Evolutionary conservation across 2,888 invertebrate species (phyloP).

Genomic region (Hylaea fasciaria): DNA sequence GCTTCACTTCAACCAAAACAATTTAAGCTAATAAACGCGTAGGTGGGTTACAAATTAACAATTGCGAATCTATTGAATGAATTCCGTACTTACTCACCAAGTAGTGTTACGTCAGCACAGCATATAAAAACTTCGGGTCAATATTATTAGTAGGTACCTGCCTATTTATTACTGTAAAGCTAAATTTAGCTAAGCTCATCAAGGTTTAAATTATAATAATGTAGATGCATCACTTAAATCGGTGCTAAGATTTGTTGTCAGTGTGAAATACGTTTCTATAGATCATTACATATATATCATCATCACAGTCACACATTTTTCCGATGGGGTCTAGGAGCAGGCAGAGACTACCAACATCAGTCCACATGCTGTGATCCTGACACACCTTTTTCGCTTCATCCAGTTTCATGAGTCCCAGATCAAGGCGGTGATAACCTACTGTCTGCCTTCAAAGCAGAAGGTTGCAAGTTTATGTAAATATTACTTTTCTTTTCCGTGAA

Average conservation of each 20-base stretch:
- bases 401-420: too few relatives aligned
- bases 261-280: background rate
- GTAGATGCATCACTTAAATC: conserved; percentile 22
- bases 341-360: too few relatives aligned
- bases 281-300: too few relatives aligned
- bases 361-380: too few relatives aligned
- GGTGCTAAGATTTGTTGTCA: conserved; percentile 6
- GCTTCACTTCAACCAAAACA: conserved; percentile 15
- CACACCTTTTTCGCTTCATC: too few relatives aligned
- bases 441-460: too few relatives aligned
- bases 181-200: conserved; percentile 17
- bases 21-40: conserved; percentile 26
- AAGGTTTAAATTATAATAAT: conserved; percentile 10
- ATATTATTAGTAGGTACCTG: conserved; percentile 8
- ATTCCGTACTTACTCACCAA: conserved; percentile 25
- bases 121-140: conserved; percentile 23
- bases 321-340: too few relatives aligned
- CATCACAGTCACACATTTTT: too few relatives aligned
- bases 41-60: conserved; percentile 27
- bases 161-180: background rate
- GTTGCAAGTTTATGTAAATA: too few relatives aligned
- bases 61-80: conserved; percentile 22
- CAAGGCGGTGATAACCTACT: too few relatives aligned
- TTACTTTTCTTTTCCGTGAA: too few relatives aligned
- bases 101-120: conserved; percentile 24